Conservation (phyloP, 2,797 vertebrate species). For the Sebastes jordani region DNA sequence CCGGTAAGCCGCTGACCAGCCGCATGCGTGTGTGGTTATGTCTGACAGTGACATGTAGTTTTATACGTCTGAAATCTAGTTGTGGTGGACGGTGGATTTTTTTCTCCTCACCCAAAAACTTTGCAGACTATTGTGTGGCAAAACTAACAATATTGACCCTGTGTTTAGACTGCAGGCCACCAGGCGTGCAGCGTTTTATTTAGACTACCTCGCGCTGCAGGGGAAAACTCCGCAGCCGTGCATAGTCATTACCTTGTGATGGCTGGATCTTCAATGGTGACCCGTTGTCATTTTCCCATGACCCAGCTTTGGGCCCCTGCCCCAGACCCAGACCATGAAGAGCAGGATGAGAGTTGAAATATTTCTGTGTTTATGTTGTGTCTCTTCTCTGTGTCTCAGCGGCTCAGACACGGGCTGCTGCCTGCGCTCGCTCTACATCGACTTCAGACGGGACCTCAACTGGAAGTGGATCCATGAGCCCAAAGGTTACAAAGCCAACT, state of each 20-base stretch:
- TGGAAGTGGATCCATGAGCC: slow-evolving; percentile 91
- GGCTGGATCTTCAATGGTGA: slow-evolving; percentile 43
- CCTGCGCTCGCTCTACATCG: slow-evolving; percentile 87
- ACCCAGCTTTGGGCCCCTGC: slow-evolving; percentile 29
- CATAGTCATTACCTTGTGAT: slow-evolving; percentile 53
- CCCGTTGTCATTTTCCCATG: slow-evolving; percentile 65
- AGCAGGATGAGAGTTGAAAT: slow-evolving; percentile 29
- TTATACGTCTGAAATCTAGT: slow-evolving; percentile 26
- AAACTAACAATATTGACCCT: slow-evolving; percentile 48
- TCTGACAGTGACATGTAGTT: slow-evolving; percentile 40
- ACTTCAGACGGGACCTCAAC: slow-evolving; percentile 87
- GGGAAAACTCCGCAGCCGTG: slow-evolving; percentile 51
- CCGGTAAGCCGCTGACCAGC: slow-evolving; percentile 70
- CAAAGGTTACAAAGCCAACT: slow-evolving; percentile 88
- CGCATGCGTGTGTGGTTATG: slow-evolving; percentile 9
- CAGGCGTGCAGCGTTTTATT: slow-evolving; percentile 64
- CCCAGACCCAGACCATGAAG: slow-evolving; percentile 9
- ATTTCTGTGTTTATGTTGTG: slow-evolving; percentile 19
- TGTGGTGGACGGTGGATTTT: slow-evolving; percentile 11
- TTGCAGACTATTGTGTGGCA: slow-evolving; percentile 51
- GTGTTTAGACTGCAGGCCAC: slow-evolving; percentile 71
- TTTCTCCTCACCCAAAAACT: slow-evolving; percentile 30
- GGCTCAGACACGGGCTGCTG: slow-evolving; percentile 84
- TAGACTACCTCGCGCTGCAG: slow-evolving; percentile 58
- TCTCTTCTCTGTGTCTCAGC: slow-evolving; percentile 58